Base-by-base conservation (phyloP, 1,140 invertebrate species). In the Pectinophora gossypiella region DNA sequence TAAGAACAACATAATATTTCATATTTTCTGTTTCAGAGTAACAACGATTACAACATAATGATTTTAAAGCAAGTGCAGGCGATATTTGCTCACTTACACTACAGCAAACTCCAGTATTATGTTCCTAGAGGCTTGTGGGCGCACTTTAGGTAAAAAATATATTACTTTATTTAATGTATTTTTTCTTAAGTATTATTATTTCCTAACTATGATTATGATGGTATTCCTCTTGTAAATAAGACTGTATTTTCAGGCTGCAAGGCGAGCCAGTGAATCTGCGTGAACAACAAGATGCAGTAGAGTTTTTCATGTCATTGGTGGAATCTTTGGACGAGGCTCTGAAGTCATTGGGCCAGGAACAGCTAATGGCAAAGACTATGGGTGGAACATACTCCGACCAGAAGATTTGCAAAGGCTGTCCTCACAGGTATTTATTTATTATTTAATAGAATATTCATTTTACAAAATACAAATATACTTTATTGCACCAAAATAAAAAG, bases 331-430 rank as follows among this genome's bases (percentile, higher is more conserved):
- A 99, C 77, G 98, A 99, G 88, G 97, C 97, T 21, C 87, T 99
- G 3, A 99, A 99, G 89, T 94, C 95, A 9, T 89, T 99, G 36
- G 95, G 94, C 19, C 95, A 98, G 68, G 94, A 96, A 66, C 96
- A 98, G 81, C 93, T 99, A 53, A 96, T 99, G 93, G 94, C 95
- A 13, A 96, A 97, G 79, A 96, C 97, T 47, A 90, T 99, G 56
- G 97, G 98, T 53, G 98, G 98, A 20, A 96, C 96, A 20, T 99
- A 98, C 89, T 99, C 97, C 40, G 98, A 99, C 89, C 98, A 99
- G 85, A 99, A 99, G 90, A 99, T 99, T 65, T 99, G 98, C 83
- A 98, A 98, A 91, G 98, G 95, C 65, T 99, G 98, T 89, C 98
- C 98, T 42, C 98, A 99, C 91, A 94, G 96, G 91, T 96, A 88